Conservation (phyloP, 1,140 invertebrate genomes). For the Adoxophyes honmai region DNA sequence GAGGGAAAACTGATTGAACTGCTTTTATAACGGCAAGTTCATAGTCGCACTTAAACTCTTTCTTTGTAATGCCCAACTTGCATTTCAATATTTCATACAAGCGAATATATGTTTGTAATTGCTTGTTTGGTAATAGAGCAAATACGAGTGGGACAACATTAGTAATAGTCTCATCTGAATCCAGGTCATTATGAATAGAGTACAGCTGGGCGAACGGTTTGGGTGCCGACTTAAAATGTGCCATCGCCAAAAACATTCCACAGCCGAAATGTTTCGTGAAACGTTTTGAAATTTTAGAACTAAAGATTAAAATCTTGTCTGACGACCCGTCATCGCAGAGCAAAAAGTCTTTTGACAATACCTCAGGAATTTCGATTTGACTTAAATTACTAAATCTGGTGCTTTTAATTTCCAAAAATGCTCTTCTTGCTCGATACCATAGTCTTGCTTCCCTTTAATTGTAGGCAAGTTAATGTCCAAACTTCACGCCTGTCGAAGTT, state of each 20-base stretch:
- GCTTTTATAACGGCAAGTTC: slow-evolving; percentile 3
- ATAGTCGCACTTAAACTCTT: slow-evolving; percentile 6
- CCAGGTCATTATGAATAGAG: neutral
- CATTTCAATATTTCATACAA: slow-evolving; percentile 4
- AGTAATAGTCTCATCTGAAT: neutral
- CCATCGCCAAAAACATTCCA: neutral
- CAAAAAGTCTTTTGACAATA: neutral
- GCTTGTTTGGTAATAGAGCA: slow-evolving; percentile 4
- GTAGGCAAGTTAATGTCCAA: no score
- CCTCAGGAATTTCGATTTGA: neutral
- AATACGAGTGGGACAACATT: neutral
- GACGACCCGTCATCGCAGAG: neutral
- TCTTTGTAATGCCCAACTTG: slow-evolving; percentile 6
- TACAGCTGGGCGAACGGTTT: neutral
- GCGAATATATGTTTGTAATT: slow-evolving; percentile 2
- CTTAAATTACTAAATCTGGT: no score
- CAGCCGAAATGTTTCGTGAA: neutral
- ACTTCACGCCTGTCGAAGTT: no score
- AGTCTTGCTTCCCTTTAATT: no score
- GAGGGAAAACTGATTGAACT: neutral
- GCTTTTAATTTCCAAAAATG: no score
- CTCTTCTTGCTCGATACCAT: no score
- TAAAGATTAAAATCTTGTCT: neutral
- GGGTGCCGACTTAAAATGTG: neutral
- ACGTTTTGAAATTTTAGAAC: neutral